Evolutionary conservation across 2,888 invertebrate genomes (phyloP), one percentile per base, ranked within the genome.

Genomic region (Lasioglossum morio): DNA sequence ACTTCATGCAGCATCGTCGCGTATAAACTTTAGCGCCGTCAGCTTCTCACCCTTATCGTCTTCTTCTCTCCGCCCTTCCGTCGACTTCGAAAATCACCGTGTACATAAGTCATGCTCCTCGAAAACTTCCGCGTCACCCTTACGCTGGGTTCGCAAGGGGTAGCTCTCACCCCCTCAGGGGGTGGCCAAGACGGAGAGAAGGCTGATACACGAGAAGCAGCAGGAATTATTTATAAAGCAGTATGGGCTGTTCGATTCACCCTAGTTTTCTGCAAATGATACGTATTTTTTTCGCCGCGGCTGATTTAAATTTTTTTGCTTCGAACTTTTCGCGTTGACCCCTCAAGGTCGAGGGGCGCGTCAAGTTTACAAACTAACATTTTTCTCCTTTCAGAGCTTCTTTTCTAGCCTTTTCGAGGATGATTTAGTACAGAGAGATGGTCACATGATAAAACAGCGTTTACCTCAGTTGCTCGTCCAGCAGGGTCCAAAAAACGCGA

Each of bases 201-300:
- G 63, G 12, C 63, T 14, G 34, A 72, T 43, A 77, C 46, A 66
- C 66, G 60, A 40, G 60, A 40, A 77, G 76, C 79, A 30, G 14
- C 72, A 69, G 72, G 81, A 87, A 90, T 90, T 90, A 88, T 88
- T 90, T 90, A 90, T 81, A 76, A 84, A 87, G 90, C 37, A 37
- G 77, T 46, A 82, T 70, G 46, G 81, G 48, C 82, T 72, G 60
- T 48, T 48, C 83, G 84, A 89, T 86, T 88, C 86, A 79, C 75
- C 81, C 77, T 72, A 72, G 70, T 80, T 72, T 57, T 53, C 70
- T 78, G 85, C 86, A 81, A 89, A 89, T 80, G 89, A 89, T 84
- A 84, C 85, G 74, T 78, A 77, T 81, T 89, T 88, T 57, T 79
- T 10, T 77, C 82, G 53, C 60, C 76, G 53, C 40, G 43, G 19